These are phyloP conservation scores for Pangasius sanitwongsei DNA, from an alignment of 2,797 vertebrate genomes.

Conservation along the genomic window DNA sequence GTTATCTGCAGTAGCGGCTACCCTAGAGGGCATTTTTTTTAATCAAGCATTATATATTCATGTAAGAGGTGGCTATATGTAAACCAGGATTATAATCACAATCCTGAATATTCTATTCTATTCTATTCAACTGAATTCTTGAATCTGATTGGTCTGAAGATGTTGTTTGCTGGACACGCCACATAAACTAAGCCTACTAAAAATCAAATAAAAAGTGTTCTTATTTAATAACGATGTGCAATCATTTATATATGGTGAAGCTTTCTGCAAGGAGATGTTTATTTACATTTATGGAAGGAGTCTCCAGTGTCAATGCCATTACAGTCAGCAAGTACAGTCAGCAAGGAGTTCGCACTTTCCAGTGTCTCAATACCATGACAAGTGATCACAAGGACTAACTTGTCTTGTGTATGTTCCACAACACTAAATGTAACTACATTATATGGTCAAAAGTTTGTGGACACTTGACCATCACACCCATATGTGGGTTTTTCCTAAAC, in stretches of 20 bases:
- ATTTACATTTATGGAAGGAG: background rate
- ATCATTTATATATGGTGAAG: background rate
- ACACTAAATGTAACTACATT: background rate
- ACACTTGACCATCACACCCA: background rate
- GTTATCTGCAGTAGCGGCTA: background rate
- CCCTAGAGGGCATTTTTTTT: background rate
- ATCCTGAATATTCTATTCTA: background rate
- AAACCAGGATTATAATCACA: background rate
- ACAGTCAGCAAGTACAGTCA: background rate
- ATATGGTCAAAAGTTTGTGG: background rate
- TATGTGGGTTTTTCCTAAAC: background rate
- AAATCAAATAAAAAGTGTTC: background rate
- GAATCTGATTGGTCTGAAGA: background rate
- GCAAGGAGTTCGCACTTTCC: background rate
- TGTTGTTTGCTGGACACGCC: background rate
- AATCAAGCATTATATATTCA: background rate
- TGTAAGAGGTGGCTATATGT: background rate
- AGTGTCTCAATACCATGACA: background rate
- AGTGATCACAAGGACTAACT: background rate
- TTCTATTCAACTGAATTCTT: background rate
- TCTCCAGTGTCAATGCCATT: background rate
- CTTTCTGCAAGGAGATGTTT: background rate
- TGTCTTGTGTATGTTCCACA: background rate
- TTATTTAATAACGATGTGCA: background rate
- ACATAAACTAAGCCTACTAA: background rate